Conservation (phyloP, 2,113 vertebrate species). For the Pipra filicauda region DNA sequence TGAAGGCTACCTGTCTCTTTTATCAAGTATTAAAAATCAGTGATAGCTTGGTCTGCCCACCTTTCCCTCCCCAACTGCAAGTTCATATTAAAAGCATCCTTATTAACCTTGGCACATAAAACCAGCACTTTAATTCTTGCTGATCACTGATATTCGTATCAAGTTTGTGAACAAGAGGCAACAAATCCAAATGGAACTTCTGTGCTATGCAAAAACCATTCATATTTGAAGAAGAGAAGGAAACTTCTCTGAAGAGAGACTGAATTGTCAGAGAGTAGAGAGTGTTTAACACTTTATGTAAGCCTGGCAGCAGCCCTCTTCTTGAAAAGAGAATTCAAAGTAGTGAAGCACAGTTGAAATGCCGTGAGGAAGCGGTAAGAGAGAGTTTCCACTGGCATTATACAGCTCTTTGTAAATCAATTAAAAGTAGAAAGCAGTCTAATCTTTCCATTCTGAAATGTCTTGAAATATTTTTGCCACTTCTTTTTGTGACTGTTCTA, state of each 20-base stretch:
- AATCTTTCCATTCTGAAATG: constrained; percentile 45
- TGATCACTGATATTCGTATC: background rate
- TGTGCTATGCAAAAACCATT: background rate
- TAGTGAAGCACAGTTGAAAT: background rate
- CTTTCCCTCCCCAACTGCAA: background rate
- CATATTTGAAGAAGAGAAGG: background rate
- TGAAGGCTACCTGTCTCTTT: background rate
- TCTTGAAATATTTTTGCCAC: constrained; percentile 40
- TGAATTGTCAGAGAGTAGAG: background rate
- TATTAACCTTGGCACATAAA: background rate
- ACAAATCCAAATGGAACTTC: constrained; percentile 9
- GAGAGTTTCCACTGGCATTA: background rate
- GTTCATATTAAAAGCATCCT: background rate
- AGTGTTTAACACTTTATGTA: background rate
- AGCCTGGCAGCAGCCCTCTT: background rate
- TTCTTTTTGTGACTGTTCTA: background rate
- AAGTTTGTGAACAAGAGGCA: background rate
- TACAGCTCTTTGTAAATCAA: constrained; percentile 33
- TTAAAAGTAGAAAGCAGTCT: constrained; percentile 35
- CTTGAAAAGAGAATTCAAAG: background rate
- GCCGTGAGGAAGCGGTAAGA: background rate
- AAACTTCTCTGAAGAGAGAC: background rate
- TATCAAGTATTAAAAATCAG: background rate
- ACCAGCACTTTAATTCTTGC: background rate
- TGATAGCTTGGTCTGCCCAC: background rate